A percentile compares a stretch with the other conserved stretches of the same genome.
phyloP scores from a whole-genome alignment of 2,888 invertebrate genomes.

The Trichogramma dendrolimi region DNA sequence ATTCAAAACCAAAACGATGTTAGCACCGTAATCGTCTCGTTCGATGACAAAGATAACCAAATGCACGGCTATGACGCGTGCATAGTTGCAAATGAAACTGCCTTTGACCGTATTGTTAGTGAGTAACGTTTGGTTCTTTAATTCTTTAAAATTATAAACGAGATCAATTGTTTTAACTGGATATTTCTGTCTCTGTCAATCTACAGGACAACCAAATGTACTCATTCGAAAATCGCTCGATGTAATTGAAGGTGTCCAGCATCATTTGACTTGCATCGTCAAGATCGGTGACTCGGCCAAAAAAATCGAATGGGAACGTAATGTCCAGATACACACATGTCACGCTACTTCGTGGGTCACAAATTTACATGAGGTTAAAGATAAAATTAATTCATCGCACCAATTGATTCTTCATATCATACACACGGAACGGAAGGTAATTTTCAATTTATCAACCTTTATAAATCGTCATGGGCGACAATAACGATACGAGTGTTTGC shows the following conservation, averaged over 20 bases:
- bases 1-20: conserved; percentile 34
- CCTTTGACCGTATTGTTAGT: conserved; percentile 45
- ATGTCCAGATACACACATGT: conserved; percentile 46
- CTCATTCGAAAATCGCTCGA: conserved; percentile 59
- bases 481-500: too few relatives aligned
- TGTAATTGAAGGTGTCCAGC: conserved; percentile 79
- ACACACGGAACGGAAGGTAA: too few relatives aligned
- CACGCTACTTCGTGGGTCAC: too few relatives aligned
- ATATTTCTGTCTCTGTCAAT: conserved; percentile 6
- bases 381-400: too few relatives aligned
- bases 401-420: too few relatives aligned
- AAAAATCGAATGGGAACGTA: conserved; percentile 64
- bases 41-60: conserved; percentile 6
- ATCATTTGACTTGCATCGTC: conserved; percentile 69
- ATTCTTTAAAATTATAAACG: not conserved
- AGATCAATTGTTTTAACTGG: too few relatives aligned
- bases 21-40: conserved; percentile 31
- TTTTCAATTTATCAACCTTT: too few relatives aligned
- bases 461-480: too few relatives aligned
- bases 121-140: conserved; percentile 34
- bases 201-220: conserved; percentile 56
- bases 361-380: too few relatives aligned
- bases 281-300: conserved; percentile 64
- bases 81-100: conserved; percentile 47
- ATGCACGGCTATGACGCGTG: conserved; percentile 65